Conservation (phyloP, 2,888 invertebrate genomes). For the Parnassius orleans region DNA sequence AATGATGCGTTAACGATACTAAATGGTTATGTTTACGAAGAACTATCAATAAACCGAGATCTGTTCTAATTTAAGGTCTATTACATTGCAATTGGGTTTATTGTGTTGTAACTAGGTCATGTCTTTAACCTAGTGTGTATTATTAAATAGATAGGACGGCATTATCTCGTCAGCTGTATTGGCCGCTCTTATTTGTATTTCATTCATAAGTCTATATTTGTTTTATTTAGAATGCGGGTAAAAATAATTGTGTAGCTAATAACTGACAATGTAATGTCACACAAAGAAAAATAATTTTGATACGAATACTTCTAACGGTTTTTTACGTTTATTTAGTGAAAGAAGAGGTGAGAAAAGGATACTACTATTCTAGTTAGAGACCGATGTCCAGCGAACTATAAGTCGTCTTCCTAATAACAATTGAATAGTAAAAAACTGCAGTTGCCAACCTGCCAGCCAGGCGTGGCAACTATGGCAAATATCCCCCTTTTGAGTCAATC, state of each 20-base stretch:
- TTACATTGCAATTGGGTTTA: slow-evolving; percentile 11
- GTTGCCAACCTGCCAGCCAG: no score
- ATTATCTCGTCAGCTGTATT: slow-evolving; percentile 24
- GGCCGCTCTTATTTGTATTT: slow-evolving; percentile 22
- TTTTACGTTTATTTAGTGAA: no score
- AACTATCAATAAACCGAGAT: slow-evolving; percentile 6
- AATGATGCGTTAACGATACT: slow-evolving; percentile 27
- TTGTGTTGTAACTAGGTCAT: slow-evolving; percentile 2
- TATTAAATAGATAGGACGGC: slow-evolving; percentile 18
- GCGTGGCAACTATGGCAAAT: no score
- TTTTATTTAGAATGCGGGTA: slow-evolving; percentile 13
- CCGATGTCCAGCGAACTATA: no score
- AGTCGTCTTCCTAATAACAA: no score
- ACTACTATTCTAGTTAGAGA: no score
- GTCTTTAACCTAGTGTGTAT: slow-evolving; percentile 14
- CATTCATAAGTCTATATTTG: slow-evolving; percentile 25
- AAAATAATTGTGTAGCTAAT: slow-evolving; percentile 9
- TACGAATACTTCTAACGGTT: no score
- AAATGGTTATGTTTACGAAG: slow-evolving; percentile 4
- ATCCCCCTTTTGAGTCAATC: no score
- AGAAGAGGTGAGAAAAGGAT: no score
- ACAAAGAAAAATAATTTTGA: no score
- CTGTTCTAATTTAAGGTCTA: slow-evolving; percentile 19
- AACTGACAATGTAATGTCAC: background rate
- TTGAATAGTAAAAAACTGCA: no score